Evolutionary conservation across 2,113 vertebrate genomes (phyloP), one percentile per base, ranked within the genome.

Genomic region (Pteruthius melanotis): DNA sequence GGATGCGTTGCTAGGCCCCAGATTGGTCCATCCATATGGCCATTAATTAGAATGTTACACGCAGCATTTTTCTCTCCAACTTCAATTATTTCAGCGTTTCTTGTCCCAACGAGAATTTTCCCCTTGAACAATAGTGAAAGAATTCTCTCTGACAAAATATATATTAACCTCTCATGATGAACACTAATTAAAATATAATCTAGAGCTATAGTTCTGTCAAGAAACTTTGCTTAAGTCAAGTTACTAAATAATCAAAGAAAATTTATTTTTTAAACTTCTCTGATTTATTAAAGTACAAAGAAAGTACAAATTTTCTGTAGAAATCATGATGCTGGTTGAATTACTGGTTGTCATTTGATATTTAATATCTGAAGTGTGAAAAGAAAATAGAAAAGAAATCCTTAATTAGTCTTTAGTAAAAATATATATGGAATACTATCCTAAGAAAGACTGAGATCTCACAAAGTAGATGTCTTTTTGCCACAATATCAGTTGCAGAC

Each of bases 21-120:
- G 94, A 99, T 98, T 0, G 99, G 99, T 49, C 99, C 99, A 35
- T 99, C 99, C 98, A 99, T 98, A 84, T 99, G 99, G 53, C 99
- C 99, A 47, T 99, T 99, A 92, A 99, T 99, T 87, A 99, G 91
- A 94, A 99, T 98, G 94, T 98, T 99, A 97, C 99, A 99, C 2
- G 98, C 99, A 83, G 99, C 99, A 23, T 99, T 99, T 96, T 99
- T 99, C 97, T 99, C 99, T 91, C 99, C 99, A 70, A 99, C 99
- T 96, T 99, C 99, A 16, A 99, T 99, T 83, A 99, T 99, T 98
- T 99, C 99, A 5, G 99, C 99, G 72, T 99, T 99, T 81, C 98
- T 98, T 78, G 99, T 99, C 47, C 99, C 99, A 89, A 99, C 99
- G 0, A 99, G 97, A 96, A 99, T 99, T 96, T 99, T 99, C 80